These are phyloP conservation scores for Antheraea yamamai DNA, from an alignment of 2,888 invertebrate genomes.

Conservation along the genomic window DNA sequence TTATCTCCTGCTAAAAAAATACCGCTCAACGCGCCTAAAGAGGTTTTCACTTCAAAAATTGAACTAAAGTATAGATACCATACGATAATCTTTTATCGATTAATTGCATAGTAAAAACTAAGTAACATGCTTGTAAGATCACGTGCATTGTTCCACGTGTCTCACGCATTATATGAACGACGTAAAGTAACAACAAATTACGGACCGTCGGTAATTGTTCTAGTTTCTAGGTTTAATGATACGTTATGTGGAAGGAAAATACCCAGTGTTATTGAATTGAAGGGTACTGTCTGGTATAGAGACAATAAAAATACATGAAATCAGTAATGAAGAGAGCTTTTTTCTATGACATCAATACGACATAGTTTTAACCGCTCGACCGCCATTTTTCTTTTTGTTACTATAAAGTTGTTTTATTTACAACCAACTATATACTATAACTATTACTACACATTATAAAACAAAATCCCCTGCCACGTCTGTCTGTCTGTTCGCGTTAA, in stretches of 20 bases:
- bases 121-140: not conserved
- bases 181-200: not conserved
- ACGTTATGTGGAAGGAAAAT: not conserved
- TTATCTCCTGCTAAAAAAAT: too few relatives aligned
- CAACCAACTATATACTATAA: not conserved
- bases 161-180: not conserved
- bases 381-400: not conserved
- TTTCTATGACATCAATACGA: not conserved
- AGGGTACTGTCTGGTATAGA: not conserved
- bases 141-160: not conserved
- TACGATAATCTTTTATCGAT: not conserved
- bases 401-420: not conserved
- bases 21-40: too few relatives aligned
- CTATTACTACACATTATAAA: too few relatives aligned
- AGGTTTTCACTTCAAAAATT: too few relatives aligned
- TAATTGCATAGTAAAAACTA: not conserved
- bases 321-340: too few relatives aligned
- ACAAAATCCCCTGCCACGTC: too few relatives aligned
- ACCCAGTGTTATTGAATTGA: not conserved
- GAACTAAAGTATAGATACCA: not conserved
- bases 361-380: not conserved
- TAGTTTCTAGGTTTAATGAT: not conserved
- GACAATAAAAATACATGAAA: too few relatives aligned
- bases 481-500: too few relatives aligned
- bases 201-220: not conserved